Conservation (phyloP, 2,797 vertebrate species). For the Enteromius fasciolatus region DNA sequence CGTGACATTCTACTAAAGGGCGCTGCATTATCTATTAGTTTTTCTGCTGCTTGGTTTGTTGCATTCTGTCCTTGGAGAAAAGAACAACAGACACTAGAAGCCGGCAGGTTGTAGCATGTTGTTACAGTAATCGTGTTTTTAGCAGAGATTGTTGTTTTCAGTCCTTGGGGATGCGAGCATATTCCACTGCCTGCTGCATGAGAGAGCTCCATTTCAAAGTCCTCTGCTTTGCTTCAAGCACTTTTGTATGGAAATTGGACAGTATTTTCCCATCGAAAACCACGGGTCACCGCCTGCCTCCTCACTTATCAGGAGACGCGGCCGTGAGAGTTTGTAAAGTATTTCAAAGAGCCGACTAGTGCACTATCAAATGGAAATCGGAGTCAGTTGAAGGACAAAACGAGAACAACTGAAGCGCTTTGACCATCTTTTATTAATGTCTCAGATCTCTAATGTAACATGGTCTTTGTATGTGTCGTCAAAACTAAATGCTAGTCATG, state of each 20-base stretch:
- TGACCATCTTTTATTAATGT: constrained; percentile 1
- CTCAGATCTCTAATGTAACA: neutral
- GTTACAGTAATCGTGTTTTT: constrained; percentile 48
- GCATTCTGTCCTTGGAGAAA: constrained; percentile 30
- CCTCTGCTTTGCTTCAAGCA: constrained; percentile 26
- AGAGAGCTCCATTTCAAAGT: constrained; percentile 31
- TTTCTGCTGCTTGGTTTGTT: constrained; percentile 9
- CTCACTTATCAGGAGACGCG: constrained; percentile 15
- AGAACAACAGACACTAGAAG: constrained; percentile 22
- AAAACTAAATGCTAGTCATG: neutral
- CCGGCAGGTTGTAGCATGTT: constrained; percentile 34
- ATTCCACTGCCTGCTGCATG: constrained; percentile 41
- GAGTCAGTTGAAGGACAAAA: neutral
- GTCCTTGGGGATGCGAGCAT: constrained; percentile 28
- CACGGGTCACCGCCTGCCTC: constrained; percentile 9
- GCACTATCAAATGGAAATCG: neutral
- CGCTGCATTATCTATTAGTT: constrained; percentile 17
- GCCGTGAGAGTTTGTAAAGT: neutral
- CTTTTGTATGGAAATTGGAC: constrained; percentile 47
- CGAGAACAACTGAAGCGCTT: neutral
- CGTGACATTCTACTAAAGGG: constrained; percentile 12
- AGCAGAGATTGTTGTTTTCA: constrained; percentile 50
- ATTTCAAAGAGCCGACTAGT: constrained; percentile 22
- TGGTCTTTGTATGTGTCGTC: neutral
- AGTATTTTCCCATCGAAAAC: constrained; percentile 22